Conservation (phyloP, 2,113 vertebrate species). For the Apus apus region DNA sequence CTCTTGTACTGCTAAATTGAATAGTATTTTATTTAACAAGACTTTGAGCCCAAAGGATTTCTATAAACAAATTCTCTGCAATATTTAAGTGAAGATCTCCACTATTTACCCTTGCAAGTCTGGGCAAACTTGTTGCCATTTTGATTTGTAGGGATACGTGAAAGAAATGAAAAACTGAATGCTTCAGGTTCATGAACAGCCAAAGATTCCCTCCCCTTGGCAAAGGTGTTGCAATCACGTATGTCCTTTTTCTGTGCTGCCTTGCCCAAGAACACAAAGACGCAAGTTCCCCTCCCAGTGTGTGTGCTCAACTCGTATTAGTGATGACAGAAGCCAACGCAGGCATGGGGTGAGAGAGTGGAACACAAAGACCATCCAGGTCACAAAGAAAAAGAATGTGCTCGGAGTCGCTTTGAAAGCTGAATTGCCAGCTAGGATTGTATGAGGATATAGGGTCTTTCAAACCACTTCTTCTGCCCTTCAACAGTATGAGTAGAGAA, state of each 20-base stretch:
- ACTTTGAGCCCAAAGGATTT: not conserved
- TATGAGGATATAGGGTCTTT: not conserved
- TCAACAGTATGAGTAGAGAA: not conserved
- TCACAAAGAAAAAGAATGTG: conserved; percentile 9
- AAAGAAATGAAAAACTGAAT: not conserved
- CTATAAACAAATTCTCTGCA: not conserved
- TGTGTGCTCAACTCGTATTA: not conserved
- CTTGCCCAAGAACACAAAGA: not conserved
- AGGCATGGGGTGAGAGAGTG: not conserved
- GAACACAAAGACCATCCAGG: not conserved
- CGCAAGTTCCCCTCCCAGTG: not conserved
- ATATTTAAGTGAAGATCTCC: not conserved
- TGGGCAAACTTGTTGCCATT: not conserved
- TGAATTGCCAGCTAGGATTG: not conserved
- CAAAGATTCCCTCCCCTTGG: not conserved
- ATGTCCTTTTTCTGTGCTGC: not conserved
- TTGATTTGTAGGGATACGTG: not conserved
- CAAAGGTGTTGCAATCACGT: not conserved
- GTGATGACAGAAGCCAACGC: not conserved
- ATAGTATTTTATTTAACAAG: not conserved
- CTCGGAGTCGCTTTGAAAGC: not conserved
- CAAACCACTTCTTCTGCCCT: not conserved
- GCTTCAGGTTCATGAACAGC: not conserved
- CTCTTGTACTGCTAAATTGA: not conserved
- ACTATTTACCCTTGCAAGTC: not conserved